Evolutionary conservation across 2,797 vertebrate genomes (phyloP), one percentile per base, ranked within the genome.

Genomic region (Sebastes trivittatus): DNA sequence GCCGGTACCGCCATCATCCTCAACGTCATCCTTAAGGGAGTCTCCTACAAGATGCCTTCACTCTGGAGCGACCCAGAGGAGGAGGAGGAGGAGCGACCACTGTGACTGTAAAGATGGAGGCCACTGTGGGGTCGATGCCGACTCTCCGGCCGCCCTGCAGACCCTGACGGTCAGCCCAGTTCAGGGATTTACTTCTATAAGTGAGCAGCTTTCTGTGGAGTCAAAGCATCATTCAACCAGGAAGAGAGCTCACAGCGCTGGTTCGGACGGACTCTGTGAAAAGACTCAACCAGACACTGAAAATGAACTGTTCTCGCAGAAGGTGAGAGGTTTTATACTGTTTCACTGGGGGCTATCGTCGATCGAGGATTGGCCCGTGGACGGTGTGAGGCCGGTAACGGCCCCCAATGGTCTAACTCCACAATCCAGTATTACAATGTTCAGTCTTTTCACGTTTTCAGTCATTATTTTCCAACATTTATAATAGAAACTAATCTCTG

Each of bases 301-400:
- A 27, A 62, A 85, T 1, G 60, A 90, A 60, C 76, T 82, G 1
- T 92, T 93, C 72, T 86, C 70, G 0, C 82, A 72, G 27, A 95
- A 94, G 94, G 94, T 95, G 78, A 92, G 89, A 22, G 5, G 6
- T 23, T 38, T 30, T 30, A 54, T 54, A 54, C 52, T 54, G 7
- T 61, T 30, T 18, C 27, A 29, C 14, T 38, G 36, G 4, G 52
- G 10, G 10, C 34, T 36, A 13, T 36, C 34, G 34, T 36, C 11
- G 34, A 36, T 13, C 34, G 34, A 36, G 34, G 34, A 0, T 36
- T 0, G 1, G 0, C 34, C 34, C 34, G 34, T 36, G 34, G 34
- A 36, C 11, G 34, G 34, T 36, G 34, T 36, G 34, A 36, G 34
- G 34, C 34, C 34, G 34, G 34, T 11, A 11, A 36, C 11, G 34